Percentiles rank a stretch among this genome's conserved stretches.
These are phyloP conservation scores for Apantesis nais DNA, from an alignment of 2,888 invertebrate species.

Conservation along the genomic window DNA sequence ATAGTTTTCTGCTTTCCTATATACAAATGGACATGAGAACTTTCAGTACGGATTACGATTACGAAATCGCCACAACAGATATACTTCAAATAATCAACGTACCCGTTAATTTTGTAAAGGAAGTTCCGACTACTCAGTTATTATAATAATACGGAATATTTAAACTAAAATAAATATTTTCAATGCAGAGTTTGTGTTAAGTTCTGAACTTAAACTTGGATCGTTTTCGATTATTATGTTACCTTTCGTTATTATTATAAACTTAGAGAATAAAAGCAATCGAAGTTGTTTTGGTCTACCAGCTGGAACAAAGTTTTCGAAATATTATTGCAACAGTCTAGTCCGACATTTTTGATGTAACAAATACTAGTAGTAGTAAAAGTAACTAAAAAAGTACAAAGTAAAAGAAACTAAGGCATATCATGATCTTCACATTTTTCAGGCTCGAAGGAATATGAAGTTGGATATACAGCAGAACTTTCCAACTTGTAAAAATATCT, in stretches of 20 bases:
- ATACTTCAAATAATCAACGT: neutral
- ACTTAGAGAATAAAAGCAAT: constrained; percentile 34
- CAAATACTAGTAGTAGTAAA: neutral
- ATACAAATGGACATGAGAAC: neutral
- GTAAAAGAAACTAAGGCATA: neutral
- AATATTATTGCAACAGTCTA: neutral
- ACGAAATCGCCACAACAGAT: neutral
- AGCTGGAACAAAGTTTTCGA: neutral
- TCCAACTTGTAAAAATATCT: no score
- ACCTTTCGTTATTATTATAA: constrained; percentile 25
- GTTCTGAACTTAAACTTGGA: neutral
- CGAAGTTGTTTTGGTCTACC: constrained; percentile 24
- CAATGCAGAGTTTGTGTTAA: neutral
- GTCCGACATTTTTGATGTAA: neutral
- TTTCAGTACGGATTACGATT: neutral
- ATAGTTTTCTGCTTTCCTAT: neutral
- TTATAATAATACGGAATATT: neutral
- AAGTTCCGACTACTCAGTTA: neutral
- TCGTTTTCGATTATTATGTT: neutral
- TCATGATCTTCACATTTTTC: neutral
- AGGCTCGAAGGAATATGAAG: no score
- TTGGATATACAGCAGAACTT: no score
- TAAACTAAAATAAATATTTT: neutral
- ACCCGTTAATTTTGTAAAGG: neutral
- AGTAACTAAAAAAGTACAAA: no score